Percentiles rank a stretch among this genome's conserved stretches.
These are phyloP conservation scores for Drosophila rubida DNA, from an alignment of 2,888 invertebrate species.

Conservation along the genomic window DNA sequence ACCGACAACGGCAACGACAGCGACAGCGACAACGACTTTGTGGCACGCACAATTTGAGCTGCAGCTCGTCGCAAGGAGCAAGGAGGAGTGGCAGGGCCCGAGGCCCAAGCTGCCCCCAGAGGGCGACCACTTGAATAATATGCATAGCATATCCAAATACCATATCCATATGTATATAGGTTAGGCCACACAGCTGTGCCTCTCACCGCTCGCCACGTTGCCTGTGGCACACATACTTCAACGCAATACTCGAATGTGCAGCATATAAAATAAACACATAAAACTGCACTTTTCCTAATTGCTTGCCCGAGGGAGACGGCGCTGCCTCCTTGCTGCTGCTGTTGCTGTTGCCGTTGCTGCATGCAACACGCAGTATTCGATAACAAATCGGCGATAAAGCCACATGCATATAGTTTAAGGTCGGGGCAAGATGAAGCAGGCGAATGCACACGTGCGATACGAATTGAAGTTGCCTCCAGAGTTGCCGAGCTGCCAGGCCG, in stretches of 20 bases:
- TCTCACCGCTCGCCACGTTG: neutral
- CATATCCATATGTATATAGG: conserved; percentile 59
- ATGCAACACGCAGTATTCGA: conserved; percentile 49
- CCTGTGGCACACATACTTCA: conserved; percentile 50
- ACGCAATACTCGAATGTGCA: neutral
- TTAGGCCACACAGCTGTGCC: conserved; percentile 74
- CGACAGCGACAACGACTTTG: conserved; percentile 66
- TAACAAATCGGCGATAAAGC: conserved; percentile 64
- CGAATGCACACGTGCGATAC: conserved; percentile 33
- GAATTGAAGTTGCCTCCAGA: conserved; percentile 17
- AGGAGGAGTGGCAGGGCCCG: conserved; percentile 47
- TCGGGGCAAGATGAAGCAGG: conserved; percentile 30
- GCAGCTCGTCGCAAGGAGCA: conserved; percentile 42
- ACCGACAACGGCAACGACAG: conserved; percentile 1
- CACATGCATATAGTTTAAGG: conserved; percentile 49
- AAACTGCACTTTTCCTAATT: conserved; percentile 81
- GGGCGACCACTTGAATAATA: conserved; percentile 49
- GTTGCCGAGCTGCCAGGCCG: conserved; percentile 30
- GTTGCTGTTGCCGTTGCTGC: neutral
- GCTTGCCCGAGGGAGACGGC: conserved; percentile 66
- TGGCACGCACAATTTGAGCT: conserved; percentile 81
- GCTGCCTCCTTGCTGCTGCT: neutral
- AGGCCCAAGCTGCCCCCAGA: conserved; percentile 40
- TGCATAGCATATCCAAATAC: conserved; percentile 22
- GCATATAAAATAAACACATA: conserved; percentile 73